These are phyloP conservation scores for Turritopsis rubra DNA, from an alignment of 30 jellyfish, hydroid and myxozoan genomes.

Conservation along the genomic window DNA sequence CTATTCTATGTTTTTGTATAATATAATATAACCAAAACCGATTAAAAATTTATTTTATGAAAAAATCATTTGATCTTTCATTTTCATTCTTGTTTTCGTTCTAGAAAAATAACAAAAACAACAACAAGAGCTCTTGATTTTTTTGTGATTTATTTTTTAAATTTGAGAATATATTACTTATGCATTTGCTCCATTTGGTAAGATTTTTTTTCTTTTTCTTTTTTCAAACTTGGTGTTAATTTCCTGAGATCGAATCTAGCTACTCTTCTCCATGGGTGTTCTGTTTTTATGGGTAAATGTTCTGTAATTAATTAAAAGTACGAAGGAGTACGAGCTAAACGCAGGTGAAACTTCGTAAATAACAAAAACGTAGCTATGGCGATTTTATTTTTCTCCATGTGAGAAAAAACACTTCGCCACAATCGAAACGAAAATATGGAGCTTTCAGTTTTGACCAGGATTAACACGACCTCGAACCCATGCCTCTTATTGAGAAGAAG, in stretches of 20 bases:
- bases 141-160: too few relatives aligned
- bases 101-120: too few relatives aligned
- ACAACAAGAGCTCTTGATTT: neutral
- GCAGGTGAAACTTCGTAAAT: neutral
- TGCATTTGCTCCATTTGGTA: neutral
- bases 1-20: neutral
- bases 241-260: neutral
- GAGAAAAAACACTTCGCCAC: neutral
- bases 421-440: neutral
- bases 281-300: neutral
- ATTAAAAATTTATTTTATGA: too few relatives aligned
- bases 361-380: neutral
- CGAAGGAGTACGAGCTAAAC: neutral
- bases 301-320: neutral
- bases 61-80: neutral
- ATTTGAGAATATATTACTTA: neutral
- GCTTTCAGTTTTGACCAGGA: neutral
- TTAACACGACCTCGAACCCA: too few relatives aligned
- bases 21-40: neutral
- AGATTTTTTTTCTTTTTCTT: neutral
- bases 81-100: neutral
- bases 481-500: too few relatives aligned
- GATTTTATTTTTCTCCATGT: too few relatives aligned
- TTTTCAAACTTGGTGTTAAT: neutral
- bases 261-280: neutral